Percentiles rank a stretch among this genome's conserved stretches.
Conservation (phyloP, 2,113 vertebrate genomes). For the Semnopithecus entellus region DNA sequence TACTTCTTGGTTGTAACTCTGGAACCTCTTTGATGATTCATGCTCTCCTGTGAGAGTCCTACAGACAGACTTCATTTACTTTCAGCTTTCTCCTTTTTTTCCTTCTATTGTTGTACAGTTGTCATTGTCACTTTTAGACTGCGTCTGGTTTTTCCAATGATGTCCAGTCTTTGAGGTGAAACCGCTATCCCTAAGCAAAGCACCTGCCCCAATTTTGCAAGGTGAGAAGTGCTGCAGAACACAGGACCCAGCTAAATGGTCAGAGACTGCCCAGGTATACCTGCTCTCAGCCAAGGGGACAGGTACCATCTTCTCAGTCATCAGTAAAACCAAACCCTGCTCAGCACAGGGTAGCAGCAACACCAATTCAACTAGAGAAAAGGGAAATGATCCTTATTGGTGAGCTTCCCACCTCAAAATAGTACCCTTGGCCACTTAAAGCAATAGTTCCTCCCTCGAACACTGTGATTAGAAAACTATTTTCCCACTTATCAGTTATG, state of each 20-base stretch:
- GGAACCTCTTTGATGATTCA: constrained; percentile 58
- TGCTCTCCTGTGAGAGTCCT: not conserved
- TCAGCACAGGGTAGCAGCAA: not conserved
- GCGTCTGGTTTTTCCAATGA: not conserved
- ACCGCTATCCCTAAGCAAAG: not conserved
- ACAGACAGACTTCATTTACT: constrained; percentile 16
- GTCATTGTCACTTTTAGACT: not conserved
- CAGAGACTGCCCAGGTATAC: not conserved
- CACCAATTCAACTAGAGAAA: rapidly evolving
- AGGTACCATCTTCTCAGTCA: not conserved
- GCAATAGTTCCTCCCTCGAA: not conserved
- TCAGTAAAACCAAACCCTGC: not conserved
- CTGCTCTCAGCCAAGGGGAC: rapidly evolving
- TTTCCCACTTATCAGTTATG: not conserved
- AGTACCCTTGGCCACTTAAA: not conserved
- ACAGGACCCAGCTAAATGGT: not conserved
- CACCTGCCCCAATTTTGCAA: not conserved
- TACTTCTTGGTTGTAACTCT: constrained; percentile 54
- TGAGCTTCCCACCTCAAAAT: not conserved
- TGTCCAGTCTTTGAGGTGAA: not conserved
- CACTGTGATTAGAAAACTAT: not conserved
- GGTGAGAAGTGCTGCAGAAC: not conserved
- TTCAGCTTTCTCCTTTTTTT: not conserved
- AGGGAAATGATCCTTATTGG: rapidly evolving
- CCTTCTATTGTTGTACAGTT: not conserved